Evolutionary conservation across 2,888 invertebrate species (phyloP).

Genomic region (Philhelius pedissequus): DNA sequence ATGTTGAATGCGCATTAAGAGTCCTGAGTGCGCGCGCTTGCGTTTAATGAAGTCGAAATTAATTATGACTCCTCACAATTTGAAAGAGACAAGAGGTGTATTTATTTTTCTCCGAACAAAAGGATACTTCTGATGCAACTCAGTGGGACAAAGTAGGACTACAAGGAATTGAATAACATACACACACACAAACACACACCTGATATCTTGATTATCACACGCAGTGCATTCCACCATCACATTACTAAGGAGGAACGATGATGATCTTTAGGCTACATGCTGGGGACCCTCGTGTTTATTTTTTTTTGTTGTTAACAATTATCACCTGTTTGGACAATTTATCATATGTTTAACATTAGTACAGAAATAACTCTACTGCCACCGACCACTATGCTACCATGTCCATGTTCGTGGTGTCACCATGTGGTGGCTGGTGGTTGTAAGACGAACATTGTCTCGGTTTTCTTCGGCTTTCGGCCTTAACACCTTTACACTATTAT

Average conservation of each 20-base stretch:
- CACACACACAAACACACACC: conserved; percentile 29
- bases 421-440: conserved; percentile 40
- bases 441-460: neutral
- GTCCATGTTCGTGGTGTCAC: conserved; percentile 32
- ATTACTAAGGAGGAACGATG: neutral
- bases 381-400: neutral
- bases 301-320: conserved; percentile 45
- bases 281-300: conserved; percentile 35
- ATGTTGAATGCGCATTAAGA: conserved; percentile 65
- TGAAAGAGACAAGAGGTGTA: neutral
- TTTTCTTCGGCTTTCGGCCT: conserved; percentile 32
- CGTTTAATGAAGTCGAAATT: conserved; percentile 55
- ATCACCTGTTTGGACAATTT: conserved; percentile 68
- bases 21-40: conserved; percentile 43
- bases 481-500: conserved; percentile 62
- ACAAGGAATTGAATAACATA: neutral
- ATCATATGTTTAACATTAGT: conserved; percentile 67
- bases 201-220: conserved; percentile 60
- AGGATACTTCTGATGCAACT: conserved; percentile 31
- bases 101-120: conserved; percentile 8
- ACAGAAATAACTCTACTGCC: conserved; percentile 31
- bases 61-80: conserved; percentile 52
- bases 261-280: conserved; percentile 4
- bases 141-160: conserved; percentile 14
- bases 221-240: conserved; percentile 30